Evolutionary conservation across 2,888 invertebrate genomes (phyloP), one percentile per base, ranked within the genome.

Genomic region (Cistogaster globosa): DNA sequence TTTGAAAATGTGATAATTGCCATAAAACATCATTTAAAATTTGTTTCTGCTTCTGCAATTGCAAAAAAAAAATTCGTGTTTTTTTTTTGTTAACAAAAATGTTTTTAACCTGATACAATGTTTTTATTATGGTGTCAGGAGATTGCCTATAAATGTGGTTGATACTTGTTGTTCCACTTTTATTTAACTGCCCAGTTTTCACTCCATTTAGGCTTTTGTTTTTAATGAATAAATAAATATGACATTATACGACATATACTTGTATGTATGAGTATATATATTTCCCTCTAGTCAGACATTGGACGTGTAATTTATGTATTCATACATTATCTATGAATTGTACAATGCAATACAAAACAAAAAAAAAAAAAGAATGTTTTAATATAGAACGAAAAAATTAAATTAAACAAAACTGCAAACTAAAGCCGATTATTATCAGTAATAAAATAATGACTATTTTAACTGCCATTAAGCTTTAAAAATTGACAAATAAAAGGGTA

Each of bases 401-500:
- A 63, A 69, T 69, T 62, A 45, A 69, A 71, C 69, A 71, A 63
- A 69, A 26, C 26, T 48, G 68, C 80, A 26, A 75, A 68, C 80
- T 77, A 72, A 85, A 81, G 84, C 78, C 75, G 85, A 85, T 85
- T 85, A 85, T 85, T 63, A 85, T 78, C 82, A 69, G 69, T 38
- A 78, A 68, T 58, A 63, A 57, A 58, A 71, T 71, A 82, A 65
- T 71, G 76, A 58, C 58, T 32, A 71, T 45, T 48, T 58, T 38
- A 74, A 82, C 69, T 57, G 36, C 32, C 42, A 42, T 11, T 51
- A 71, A 63, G 58, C n/a, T 57, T n/a, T 71, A 63, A 36, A 48
- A 58, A 80, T 20, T 32, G 58, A 42, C 72, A 78, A 22, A 2
- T 36, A 32, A 32, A 32, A 32, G 32, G 6, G 12, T 12, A 42